phyloP scores from a whole-genome alignment of 2,113 vertebrate genomes.

The Brachyhypopomus occidentalis region DNA sequence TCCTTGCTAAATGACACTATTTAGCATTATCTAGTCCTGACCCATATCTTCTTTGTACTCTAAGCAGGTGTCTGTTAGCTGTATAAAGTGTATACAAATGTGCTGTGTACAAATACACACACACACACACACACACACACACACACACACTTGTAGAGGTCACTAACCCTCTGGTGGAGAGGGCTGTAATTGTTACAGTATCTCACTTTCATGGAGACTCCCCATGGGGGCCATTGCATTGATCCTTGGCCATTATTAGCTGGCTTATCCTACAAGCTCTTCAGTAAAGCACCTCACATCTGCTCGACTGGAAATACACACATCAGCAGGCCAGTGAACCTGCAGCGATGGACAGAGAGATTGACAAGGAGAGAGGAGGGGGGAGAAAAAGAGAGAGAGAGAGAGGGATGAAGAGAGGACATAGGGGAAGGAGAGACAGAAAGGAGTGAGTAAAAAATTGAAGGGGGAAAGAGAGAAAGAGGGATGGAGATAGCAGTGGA shows the following conservation, averaged over 20 bases:
- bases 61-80: neutral
- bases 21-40: no score
- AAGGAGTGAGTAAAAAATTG: neutral
- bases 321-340: slow-evolving; percentile 13
- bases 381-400: neutral
- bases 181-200: slow-evolving; percentile 72
- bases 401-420: neutral
- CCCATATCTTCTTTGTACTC: no score
- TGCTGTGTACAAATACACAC: neutral
- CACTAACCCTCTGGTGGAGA: slow-evolving; percentile 68
- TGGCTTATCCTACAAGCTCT: slow-evolving; percentile 74
- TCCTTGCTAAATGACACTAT: no score
- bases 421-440: neutral
- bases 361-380: neutral
- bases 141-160: slow-evolving; percentile 48
- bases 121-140: neutral
- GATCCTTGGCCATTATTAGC: slow-evolving; percentile 75
- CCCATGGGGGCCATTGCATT: slow-evolving; percentile 70
- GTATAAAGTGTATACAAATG: neutral
- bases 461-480: no score
- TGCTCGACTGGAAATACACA: slow-evolving; percentile 23
- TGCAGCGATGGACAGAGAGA: neutral
- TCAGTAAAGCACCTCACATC: slow-evolving; percentile 60
- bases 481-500: no score
- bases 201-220: slow-evolving; percentile 71